phyloP scores from a whole-genome alignment of 2,113 vertebrate species.

The Aegypius monachus region DNA sequence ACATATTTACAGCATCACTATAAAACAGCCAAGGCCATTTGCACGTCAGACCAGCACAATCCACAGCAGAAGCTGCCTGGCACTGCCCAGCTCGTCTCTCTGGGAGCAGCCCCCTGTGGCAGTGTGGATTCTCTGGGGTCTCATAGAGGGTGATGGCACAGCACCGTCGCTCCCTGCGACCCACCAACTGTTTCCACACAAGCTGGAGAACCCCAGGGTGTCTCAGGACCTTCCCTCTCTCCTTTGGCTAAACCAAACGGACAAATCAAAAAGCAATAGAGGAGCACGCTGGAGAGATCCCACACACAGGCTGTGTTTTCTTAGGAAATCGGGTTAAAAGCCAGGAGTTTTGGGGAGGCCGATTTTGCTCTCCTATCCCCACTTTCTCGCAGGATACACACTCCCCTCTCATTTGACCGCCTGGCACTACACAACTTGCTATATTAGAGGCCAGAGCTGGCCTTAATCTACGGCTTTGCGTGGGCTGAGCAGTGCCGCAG shows the following conservation, averaged over 20 bases:
- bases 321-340: neutral
- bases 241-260: neutral
- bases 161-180: neutral
- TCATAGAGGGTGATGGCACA: neutral
- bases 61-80: neutral
- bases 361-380: neutral
- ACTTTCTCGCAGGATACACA: neutral
- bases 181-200: neutral
- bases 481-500: neutral
- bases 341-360: neutral
- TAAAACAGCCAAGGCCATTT: neutral
- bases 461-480: neutral
- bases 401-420: neutral
- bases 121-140: neutral
- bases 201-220: neutral
- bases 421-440: neutral
- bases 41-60: neutral
- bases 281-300: neutral
- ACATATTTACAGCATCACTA: neutral
- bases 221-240: neutral
- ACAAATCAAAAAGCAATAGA: neutral
- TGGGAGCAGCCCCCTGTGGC: fast-evolving
- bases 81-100: neutral
- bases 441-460: neutral
- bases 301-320: neutral